phyloP scores from a whole-genome alignment of 2,113 vertebrate species.

The Tricholaema leucomelas region DNA sequence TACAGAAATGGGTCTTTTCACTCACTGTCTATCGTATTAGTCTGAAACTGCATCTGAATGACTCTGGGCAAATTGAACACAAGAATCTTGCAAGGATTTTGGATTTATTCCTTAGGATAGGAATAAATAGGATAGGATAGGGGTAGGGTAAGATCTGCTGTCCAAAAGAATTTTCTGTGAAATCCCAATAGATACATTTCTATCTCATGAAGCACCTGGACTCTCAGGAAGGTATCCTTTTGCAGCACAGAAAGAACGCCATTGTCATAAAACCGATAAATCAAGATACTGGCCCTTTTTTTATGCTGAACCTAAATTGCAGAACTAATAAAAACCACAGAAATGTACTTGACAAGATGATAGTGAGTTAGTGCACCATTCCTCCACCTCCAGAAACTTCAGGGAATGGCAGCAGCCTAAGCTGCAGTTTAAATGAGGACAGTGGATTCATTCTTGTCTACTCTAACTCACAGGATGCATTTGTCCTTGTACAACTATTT shows the following conservation, averaged over 20 bases:
- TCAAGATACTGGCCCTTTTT: not conserved
- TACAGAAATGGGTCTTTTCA: not conserved
- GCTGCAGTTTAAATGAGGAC: not conserved
- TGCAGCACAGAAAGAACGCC: not conserved
- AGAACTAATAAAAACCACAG: not conserved
- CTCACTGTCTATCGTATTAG: not conserved
- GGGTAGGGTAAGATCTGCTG: not conserved
- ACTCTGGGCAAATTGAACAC: not conserved
- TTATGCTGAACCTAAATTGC: not conserved
- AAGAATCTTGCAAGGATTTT: not conserved
- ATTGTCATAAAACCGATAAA: constrained; percentile 5
- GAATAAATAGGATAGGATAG: fast-evolving
- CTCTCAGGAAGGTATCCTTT: not conserved
- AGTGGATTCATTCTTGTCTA: not conserved
- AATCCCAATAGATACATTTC: not conserved
- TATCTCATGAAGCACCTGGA: not conserved
- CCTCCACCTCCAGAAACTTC: not conserved
- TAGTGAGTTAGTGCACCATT: not conserved
- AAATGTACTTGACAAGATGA: not conserved
- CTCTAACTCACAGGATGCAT: not conserved
- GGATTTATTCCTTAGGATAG: fast-evolving
- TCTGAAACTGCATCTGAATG: not conserved
- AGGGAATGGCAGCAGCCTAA: not conserved
- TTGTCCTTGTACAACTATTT: not conserved
- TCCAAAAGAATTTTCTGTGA: not conserved